These are phyloP conservation scores for Eretmochelys imbricata DNA, from an alignment of 2,113 vertebrate species.

Conservation along the genomic window DNA sequence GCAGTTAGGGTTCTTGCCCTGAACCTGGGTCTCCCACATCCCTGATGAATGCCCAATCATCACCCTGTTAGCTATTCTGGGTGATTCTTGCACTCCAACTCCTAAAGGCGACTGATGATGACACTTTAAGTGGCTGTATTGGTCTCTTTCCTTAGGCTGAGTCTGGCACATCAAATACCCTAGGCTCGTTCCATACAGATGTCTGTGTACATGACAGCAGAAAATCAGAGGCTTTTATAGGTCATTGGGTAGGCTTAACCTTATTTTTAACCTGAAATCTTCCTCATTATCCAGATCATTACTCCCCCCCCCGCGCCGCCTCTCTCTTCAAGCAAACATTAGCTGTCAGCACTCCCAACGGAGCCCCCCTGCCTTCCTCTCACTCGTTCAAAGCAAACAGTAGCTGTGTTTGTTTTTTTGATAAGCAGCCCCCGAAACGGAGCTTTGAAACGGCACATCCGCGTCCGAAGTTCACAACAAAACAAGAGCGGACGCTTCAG, in stretches of 20 bases:
- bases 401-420: too few relatives aligned
- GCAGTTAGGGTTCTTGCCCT: background rate
- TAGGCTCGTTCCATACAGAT: background rate
- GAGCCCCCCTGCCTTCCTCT: too few relatives aligned
- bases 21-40: background rate
- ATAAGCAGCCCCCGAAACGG: too few relatives aligned
- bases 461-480: too few relatives aligned
- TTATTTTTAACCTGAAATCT: background rate
- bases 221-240: background rate
- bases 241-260: background rate
- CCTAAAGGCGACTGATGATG: background rate
- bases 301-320: too few relatives aligned
- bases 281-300: background rate
- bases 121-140: background rate
- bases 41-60: background rate
- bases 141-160: background rate
- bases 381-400: too few relatives aligned
- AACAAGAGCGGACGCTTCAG: too few relatives aligned
- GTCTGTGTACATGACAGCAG: background rate
- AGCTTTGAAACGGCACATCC: too few relatives aligned
- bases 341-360: too few relatives aligned
- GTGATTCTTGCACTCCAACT: accelerated
- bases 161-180: background rate
- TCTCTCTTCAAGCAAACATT: too few relatives aligned
- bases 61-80: background rate